These are phyloP conservation scores for Ganaspis brasiliensis DNA, from an alignment of 2,888 invertebrate genomes.

Conservation along the genomic window DNA sequence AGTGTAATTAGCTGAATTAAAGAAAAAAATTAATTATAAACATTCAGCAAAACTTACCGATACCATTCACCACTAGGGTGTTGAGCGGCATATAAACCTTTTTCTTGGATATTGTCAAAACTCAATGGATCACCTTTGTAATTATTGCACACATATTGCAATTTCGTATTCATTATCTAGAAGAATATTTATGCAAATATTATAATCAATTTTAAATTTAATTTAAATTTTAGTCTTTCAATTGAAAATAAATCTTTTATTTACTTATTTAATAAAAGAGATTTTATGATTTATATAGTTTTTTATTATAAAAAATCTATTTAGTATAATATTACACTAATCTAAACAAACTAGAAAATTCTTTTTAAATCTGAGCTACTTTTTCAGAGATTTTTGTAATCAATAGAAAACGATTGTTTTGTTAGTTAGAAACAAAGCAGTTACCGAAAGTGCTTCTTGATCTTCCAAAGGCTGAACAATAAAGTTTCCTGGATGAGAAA, in stretches of 20 bases:
- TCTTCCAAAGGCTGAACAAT: constrained; percentile 81
- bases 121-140: constrained; percentile 81
- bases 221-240: too few species aligned
- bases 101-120: constrained; percentile 80
- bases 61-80: constrained; percentile 87
- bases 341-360: too few species aligned
- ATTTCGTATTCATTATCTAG: constrained; percentile 84
- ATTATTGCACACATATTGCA: constrained; percentile 85
- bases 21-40: constrained; percentile 37
- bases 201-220: too few species aligned
- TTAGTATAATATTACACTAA: too few species aligned
- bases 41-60: constrained; percentile 82
- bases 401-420: too few species aligned
- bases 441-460: constrained; percentile 60
- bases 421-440: constrained; percentile 73
- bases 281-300: too few species aligned
- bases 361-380: too few species aligned
- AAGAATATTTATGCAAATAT: too few species aligned
- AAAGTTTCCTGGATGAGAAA: constrained; percentile 89
- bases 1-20: constrained; percentile 9
- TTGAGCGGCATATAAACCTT: constrained; percentile 87
- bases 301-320: too few species aligned
- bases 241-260: too few species aligned
- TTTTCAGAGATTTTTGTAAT: too few species aligned
- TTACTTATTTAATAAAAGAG: too few species aligned